Evolutionary conservation across 2,113 vertebrate species (phyloP).

Genomic region (Eurypyga helias): DNA sequence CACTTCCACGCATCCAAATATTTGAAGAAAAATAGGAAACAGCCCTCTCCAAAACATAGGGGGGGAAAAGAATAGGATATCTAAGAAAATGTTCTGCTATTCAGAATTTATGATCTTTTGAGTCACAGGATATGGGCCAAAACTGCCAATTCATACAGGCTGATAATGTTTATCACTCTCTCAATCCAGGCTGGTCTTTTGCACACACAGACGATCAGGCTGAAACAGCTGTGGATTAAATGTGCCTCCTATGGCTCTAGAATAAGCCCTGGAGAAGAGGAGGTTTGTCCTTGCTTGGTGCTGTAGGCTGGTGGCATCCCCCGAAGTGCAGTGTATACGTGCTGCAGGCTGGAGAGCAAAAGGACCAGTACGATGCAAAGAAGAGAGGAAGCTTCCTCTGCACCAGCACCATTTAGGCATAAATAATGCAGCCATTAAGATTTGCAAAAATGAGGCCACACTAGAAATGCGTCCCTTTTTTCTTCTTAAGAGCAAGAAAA

Average conservation of each 20-base stretch:
- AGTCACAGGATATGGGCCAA: neutral
- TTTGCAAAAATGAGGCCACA: neutral
- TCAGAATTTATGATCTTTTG: neutral
- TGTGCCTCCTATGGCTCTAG: neutral
- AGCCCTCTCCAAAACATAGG: neutral
- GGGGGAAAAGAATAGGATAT: neutral
- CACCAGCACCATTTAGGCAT: neutral
- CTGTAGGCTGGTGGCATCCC: neutral
- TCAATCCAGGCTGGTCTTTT: neutral
- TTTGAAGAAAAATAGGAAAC: neutral
- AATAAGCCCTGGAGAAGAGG: neutral
- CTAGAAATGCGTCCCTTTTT: neutral
- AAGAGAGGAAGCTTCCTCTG: neutral
- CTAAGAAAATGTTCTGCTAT: neutral
- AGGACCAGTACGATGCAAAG: neutral
- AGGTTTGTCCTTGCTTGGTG: neutral
- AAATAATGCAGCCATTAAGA: neutral
- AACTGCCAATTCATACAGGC: neutral
- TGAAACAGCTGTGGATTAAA: neutral
- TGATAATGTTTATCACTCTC: neutral
- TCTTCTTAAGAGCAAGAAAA: neutral
- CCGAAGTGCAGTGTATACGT: rapidly evolving
- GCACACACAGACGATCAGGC: neutral
- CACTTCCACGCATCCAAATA: rapidly evolving
- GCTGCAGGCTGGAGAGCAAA: neutral